phyloP scores from a whole-genome alignment of 2,113 vertebrate species.

The Cyprinus carpio region DNA sequence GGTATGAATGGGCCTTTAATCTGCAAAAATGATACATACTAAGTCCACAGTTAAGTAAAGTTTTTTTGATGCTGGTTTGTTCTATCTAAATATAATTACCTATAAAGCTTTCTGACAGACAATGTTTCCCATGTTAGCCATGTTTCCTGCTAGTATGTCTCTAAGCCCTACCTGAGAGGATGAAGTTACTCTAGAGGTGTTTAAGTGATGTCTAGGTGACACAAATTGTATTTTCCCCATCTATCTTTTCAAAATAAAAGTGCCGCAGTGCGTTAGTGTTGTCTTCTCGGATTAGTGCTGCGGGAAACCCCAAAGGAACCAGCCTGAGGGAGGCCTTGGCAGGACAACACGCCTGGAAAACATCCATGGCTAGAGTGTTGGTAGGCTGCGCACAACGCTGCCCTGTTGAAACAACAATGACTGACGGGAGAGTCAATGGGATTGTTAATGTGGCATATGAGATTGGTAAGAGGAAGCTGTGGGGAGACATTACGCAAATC shows the following conservation, averaged over 20 bases:
- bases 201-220: constrained; percentile 1
- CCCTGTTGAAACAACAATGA: constrained; percentile 37
- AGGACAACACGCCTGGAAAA: not conserved
- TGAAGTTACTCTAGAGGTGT: not conserved
- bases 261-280: not conserved
- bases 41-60: too few species aligned
- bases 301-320: not conserved
- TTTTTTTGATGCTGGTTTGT: not conserved
- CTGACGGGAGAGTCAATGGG: constrained; percentile 7
- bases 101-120: not conserved
- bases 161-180: not conserved
- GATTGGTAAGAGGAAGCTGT: constrained; percentile 19
- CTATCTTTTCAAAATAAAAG: constrained; percentile 10
- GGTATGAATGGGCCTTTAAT: too few species aligned
- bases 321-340: constrained; percentile 28
- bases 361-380: constrained; percentile 18
- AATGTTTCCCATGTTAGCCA: too few species aligned
- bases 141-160: not conserved
- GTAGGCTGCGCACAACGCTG: constrained; percentile 1
- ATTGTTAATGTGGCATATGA: constrained; percentile 44
- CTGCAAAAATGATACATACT: too few species aligned
- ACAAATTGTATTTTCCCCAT: not conserved
- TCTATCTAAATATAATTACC: not conserved
- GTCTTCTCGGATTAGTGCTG: too few species aligned
- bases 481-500: constrained; percentile 35